Percentiles rank a stretch among this genome's conserved stretches.
These are phyloP conservation scores for Caenorhabditis afra DNA, from an alignment of 2,888 invertebrate genomes.

Conservation along the genomic window DNA sequence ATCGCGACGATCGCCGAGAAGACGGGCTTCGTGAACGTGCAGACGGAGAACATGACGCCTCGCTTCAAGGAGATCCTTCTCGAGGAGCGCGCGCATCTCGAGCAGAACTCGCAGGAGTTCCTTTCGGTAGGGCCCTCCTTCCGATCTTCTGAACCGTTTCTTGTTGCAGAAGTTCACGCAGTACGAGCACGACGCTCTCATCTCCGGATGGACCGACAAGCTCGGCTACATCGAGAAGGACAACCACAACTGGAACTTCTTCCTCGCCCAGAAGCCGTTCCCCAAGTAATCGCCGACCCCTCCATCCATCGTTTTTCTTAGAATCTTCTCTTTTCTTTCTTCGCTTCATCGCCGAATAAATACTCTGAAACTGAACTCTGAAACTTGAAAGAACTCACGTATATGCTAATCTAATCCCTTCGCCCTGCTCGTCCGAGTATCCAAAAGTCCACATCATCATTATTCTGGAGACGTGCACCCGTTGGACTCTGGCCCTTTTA, in stretches of 20 bases:
- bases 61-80: constrained; percentile 82
- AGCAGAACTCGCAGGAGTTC: constrained; percentile 82
- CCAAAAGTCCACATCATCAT: too few species aligned
- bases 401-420: too few species aligned
- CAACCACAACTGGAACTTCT: constrained; percentile 82
- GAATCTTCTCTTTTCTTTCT: too few species aligned
- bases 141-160: neutral
- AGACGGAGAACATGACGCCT: constrained; percentile 82
- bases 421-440: too few species aligned
- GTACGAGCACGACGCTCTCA: constrained; percentile 82
- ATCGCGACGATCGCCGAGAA: constrained; percentile 82
- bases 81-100: constrained; percentile 82
- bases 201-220: constrained; percentile 82
- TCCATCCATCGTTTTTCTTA: too few species aligned
- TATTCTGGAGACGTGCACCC: too few species aligned
- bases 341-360: too few species aligned
- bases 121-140: constrained; percentile 74
- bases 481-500: too few species aligned
- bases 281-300: constrained; percentile 13
- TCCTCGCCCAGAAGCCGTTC: constrained; percentile 75
- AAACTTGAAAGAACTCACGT: too few species aligned
- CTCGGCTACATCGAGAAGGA: constrained; percentile 81
- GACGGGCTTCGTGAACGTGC: constrained; percentile 83
- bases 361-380: too few species aligned
- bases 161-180: constrained; percentile 82